Evolutionary conservation across 2,888 invertebrate genomes (phyloP).

Genomic region (Netelia virgata): DNA sequence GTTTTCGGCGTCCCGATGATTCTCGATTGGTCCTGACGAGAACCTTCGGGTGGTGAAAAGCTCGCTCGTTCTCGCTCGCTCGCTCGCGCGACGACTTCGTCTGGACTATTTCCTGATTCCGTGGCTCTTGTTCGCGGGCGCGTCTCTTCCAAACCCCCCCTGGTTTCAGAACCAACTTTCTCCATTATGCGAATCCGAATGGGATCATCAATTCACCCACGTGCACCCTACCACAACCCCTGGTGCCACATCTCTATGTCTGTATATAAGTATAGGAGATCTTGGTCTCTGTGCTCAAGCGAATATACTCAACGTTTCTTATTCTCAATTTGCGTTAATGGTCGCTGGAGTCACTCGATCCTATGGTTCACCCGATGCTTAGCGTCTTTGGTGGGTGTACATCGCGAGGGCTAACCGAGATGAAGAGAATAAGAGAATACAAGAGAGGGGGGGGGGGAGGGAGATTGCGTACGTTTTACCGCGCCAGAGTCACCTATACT

Average conservation of each 20-base stretch:
- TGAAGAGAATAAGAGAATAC: not conserved
- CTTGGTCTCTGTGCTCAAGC: slow-evolving; percentile 3
- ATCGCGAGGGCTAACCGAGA: not conserved
- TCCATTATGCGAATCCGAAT: slow-evolving; percentile 72
- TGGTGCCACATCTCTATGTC: not conserved
- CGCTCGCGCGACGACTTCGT: not conserved
- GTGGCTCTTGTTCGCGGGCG: slow-evolving; percentile 30
- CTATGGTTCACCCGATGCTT: slow-evolving; percentile 51
- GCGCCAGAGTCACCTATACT: slow-evolving; percentile 32
- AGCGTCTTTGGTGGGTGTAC: slow-evolving; percentile 18
- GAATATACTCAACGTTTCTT: slow-evolving; percentile 66
- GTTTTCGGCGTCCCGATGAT: not conserved
- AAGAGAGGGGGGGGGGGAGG: slow-evolving; percentile 1
- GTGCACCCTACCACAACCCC: slow-evolving; percentile 29
- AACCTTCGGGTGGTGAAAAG: not conserved
- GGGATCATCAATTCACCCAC: slow-evolving; percentile 70
- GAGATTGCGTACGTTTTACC: slow-evolving; percentile 45
- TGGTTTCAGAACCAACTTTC: slow-evolving; percentile 65
- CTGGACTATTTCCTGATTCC: slow-evolving; percentile 56
- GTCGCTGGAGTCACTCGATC: slow-evolving; percentile 58
- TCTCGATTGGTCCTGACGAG: not conserved
- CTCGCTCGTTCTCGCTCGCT: too few relatives aligned
- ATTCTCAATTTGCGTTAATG: slow-evolving; percentile 72
- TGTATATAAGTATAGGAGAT: not conserved
- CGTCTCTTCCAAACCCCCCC: slow-evolving; percentile 34